Conservation (phyloP, 2,888 invertebrate genomes). For the Standfussiana lucernea region DNA sequence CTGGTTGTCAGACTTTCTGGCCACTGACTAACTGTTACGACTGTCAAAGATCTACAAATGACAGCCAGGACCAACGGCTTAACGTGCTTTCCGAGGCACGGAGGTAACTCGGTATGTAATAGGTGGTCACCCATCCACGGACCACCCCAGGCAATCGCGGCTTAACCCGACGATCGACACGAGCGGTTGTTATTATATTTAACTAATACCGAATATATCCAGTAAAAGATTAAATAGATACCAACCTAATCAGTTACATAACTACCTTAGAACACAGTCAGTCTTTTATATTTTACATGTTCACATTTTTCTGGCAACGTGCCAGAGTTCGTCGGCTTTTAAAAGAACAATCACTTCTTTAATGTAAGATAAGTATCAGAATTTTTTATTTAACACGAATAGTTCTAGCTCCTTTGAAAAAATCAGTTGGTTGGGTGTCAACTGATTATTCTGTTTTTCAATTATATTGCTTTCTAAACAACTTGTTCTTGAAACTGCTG, state of each 20-base stretch:
- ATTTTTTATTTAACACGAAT: constrained; percentile 26
- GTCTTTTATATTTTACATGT: constrained; percentile 29
- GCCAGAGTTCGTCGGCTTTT: constrained; percentile 27
- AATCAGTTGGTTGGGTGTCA: not conserved
- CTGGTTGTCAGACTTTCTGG: too few relatives aligned
- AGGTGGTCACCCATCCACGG: too few relatives aligned
- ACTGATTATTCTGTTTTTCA: not conserved
- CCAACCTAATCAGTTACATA: not conserved
- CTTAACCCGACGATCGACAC: too few relatives aligned
- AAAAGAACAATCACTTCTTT: constrained; percentile 50
- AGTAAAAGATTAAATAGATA: not conserved
- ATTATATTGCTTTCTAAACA: not conserved
- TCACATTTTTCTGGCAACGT: constrained; percentile 29
- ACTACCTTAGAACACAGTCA: not conserved
- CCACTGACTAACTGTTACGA: too few relatives aligned
- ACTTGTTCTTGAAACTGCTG: not conserved
- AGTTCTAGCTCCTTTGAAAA: not conserved
- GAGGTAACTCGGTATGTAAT: too few relatives aligned
- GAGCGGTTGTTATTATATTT: too few relatives aligned
- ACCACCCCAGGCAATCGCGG: too few relatives aligned
- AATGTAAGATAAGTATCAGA: constrained; percentile 25
- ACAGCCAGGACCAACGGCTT: too few relatives aligned
- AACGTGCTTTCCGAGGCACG: too few relatives aligned
- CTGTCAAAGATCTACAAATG: too few relatives aligned
- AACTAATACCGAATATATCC: not conserved